These are phyloP conservation scores for Sebastes schlegelii DNA, from an alignment of 2,113 vertebrate species.

Conservation along the genomic window DNA sequence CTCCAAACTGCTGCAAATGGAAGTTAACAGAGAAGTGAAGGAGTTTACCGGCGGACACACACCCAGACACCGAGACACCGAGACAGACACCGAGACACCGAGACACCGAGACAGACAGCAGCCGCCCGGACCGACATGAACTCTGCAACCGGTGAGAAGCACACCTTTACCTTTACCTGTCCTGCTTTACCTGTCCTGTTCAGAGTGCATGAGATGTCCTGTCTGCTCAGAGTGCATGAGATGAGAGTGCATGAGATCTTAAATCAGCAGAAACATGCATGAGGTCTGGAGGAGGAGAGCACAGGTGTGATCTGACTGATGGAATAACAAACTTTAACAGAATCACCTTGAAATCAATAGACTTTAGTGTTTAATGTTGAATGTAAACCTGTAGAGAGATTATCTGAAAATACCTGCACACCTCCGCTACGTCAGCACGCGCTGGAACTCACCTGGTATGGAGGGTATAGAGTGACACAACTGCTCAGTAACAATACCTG, in stretches of 20 bases:
- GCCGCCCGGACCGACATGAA: conserved; percentile 61
- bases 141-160: conserved; percentile 38
- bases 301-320: background rate
- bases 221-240: too few species aligned
- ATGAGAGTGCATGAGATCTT: background rate
- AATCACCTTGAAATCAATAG: too few species aligned
- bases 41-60: conserved; percentile 4
- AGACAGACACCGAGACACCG: background rate
- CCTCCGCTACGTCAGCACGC: too few species aligned
- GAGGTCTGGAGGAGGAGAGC: background rate
- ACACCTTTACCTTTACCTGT: too few species aligned
- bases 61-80: background rate
- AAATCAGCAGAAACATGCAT: background rate
- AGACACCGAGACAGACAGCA: conserved; percentile 8
- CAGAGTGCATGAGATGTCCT: too few species aligned
- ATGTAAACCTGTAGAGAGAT: too few species aligned
- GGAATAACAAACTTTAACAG: background rate
- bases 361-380: too few species aligned
- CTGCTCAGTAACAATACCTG: too few species aligned
- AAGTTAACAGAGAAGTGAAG: background rate
- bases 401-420: too few species aligned
- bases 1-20: conserved; percentile 54
- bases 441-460: too few species aligned
- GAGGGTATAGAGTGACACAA: too few species aligned
- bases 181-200: too few species aligned